Evolutionary conservation across 2,113 vertebrate genomes (phyloP), one percentile per base, ranked within the genome.

Genomic region (Apteryx mantelli): DNA sequence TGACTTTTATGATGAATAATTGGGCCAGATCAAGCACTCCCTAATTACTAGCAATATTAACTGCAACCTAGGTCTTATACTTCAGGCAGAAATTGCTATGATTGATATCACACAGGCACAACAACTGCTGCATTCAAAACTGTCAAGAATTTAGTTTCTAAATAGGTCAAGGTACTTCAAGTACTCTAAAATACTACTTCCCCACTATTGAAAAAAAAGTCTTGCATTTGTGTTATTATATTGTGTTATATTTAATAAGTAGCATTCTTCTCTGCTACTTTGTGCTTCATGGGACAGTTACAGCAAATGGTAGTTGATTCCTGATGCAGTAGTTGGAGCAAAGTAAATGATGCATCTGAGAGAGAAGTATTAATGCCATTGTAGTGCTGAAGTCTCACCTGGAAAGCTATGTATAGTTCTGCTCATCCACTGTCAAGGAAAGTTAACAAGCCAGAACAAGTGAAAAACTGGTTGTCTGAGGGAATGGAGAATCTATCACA

Each of bases 101-200:
- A 90, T 55, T 91, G 80, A 91, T 96, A 55, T 96, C 93, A 96
- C 88, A 95, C 91, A 96, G 93, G 91, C 82, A 93, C 30, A 95
- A 86, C 91, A 96, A 94, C 91, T 97, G 95, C 82, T 91, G 63
- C 58, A 48, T 82, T 95, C 70, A 96, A 85, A 93, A 85, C 82
- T 13, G 53, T 68, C 21, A 81, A 50, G 17, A 70, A 36, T 75
- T 83, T 34, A 40, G 34, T 50, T 92, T 28, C 48, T 91, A 96
- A 95, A 88, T 80, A 89, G 96, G 96, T 96, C 95, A 96, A 85
- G 70, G 82, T 89, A 88, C 82, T 94, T 94, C 25, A 77, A 82
- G 74, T 85, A 38, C 56, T 91, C 84, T 52, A 76, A 91, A 92
- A 73, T 38, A 71, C 19, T 24, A 0, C 28, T 60, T 84, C 53